Base-by-base conservation (phyloP, 2,113 vertebrate genomes). In the Prinia subflava region DNA sequence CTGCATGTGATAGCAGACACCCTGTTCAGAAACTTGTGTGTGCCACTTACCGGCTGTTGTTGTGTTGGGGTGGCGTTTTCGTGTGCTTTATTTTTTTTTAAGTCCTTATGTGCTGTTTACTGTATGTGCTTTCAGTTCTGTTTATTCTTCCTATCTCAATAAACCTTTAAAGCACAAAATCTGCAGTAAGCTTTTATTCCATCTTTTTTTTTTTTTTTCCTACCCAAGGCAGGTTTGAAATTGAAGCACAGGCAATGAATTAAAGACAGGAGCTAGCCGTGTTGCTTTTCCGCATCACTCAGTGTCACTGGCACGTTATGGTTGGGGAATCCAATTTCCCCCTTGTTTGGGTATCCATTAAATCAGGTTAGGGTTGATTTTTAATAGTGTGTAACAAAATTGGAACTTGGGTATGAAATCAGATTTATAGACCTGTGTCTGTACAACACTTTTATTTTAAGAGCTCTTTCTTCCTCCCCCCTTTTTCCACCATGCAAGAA, bases 311-410 rank as follows among this genome's bases (percentile, higher is more conserved):
- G 56, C 59, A 69, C 2, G 89, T 94, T 96, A 88, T 49, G 91
- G 84, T 93, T 96, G 95, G 86, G 82, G 77, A 95, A 65, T 97
- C 94, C 94, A 95, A 87, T 97, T 97, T 97, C 95, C 94, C 93
- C 42, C 76, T 94, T 97, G 95, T 97, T 97, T 97, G 95, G 89
- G 67, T 95, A 92, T 82, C 95, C 92, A 86, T 96, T 97, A 97
- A 96, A 95, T 96, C 96, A 94, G 78, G 91, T 95, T 97, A 95
- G 90, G 83, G 89, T 79, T 95, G 92, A 82, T 96, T 95, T 95
- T 95, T 96, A 96, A 94, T 94, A 96, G 86, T 18, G 81, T 90
- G 83, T 96, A 93, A 92, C 94, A 97, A 88, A 94, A 94, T 87
- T 93, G 90, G 76, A 94, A 91, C 50, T 94, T 93, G 39, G 30